These are phyloP conservation scores for Nipponacmea schrenckii DNA, from an alignment of 2,888 invertebrate species.

Conservation along the genomic window DNA sequence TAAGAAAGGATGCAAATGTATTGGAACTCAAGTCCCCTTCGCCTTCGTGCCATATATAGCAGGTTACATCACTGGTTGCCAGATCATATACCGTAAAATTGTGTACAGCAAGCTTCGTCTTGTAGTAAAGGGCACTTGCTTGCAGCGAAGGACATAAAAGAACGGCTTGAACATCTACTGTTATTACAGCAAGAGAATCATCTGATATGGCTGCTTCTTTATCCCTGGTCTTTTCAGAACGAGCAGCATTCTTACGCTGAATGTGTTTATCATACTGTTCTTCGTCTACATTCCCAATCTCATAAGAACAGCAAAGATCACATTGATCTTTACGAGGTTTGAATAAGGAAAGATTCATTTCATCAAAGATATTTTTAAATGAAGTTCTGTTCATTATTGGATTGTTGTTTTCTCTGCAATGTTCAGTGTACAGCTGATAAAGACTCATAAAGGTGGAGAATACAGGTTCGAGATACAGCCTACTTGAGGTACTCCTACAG, in stretches of 20 bases:
- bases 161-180: neutral
- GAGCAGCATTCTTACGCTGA: neutral
- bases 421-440: slow-evolving; percentile 1
- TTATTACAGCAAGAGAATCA: neutral
- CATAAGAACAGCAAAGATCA: slow-evolving; percentile 9
- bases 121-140: slow-evolving; percentile 11
- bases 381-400: neutral
- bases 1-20: neutral
- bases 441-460: neutral
- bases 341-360: slow-evolving; percentile 15
- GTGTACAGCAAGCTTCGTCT: neutral
- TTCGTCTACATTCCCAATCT: neutral
- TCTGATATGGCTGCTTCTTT: neutral
- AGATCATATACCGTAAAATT: slow-evolving; percentile 11
- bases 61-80: neutral
- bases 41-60: slow-evolving; percentile 9
- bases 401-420: neutral
- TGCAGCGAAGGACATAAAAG: neutral
- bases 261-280: neutral
- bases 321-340: slow-evolving; percentile 22
- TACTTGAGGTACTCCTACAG: neutral
- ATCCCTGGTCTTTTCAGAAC: neutral
- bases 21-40: neutral
- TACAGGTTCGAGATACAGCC: slow-evolving; percentile 11
- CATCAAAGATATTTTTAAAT: slow-evolving; percentile 1